Base-by-base conservation (phyloP, 1,140 invertebrate genomes). In the Marisa cornuarietis region DNA sequence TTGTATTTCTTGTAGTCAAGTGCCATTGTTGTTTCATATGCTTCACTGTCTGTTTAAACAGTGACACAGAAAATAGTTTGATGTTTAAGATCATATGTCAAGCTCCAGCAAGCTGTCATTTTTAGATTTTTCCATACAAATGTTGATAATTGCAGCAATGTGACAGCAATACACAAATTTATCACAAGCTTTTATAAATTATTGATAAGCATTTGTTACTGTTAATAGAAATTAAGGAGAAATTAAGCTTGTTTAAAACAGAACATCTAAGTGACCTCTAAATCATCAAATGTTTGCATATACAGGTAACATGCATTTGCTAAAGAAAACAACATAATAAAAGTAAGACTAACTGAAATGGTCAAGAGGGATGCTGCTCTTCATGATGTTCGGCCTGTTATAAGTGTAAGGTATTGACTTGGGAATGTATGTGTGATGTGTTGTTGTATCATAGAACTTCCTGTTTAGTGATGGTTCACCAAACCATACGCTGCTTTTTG, bases 401-500 rank as follows among this genome's bases (percentile, higher is more conserved):
- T 88, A 87, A 1, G 82, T 83, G 78, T 86, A 86, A 10, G 87
- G 87, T 14, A 86, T 81, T 22, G 81, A 71, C 51, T 84, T 84
- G 22, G 87, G 85, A 26, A 81, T 65, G 74, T 85, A 89, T 16
- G 80, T 83, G 54, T 83, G 71, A 24, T 63, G 69, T n/a, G 82
- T 87, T 4, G 88, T 86, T 13, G 88, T 88, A 52, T 83, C 79
- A 81, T 90, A 90, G 80, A 81, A 89, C 18, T 65, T 78, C 3
- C 73, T 71, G 20, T 61, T 66, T 68, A 87, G 74, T 1, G 78
- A 76, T 1, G 85, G 85, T 61, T 89, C 88, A 16, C 85, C 88
- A 79, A 90, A 87, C 80, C 79, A 84, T 3, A 90, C 85, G 66
- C 89, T 88, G 81, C 88, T 89, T 76, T 84, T 84, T 3, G 87